Base-by-base conservation (phyloP, 2,797 vertebrate genomes). In the Falco peregrinus region DNA sequence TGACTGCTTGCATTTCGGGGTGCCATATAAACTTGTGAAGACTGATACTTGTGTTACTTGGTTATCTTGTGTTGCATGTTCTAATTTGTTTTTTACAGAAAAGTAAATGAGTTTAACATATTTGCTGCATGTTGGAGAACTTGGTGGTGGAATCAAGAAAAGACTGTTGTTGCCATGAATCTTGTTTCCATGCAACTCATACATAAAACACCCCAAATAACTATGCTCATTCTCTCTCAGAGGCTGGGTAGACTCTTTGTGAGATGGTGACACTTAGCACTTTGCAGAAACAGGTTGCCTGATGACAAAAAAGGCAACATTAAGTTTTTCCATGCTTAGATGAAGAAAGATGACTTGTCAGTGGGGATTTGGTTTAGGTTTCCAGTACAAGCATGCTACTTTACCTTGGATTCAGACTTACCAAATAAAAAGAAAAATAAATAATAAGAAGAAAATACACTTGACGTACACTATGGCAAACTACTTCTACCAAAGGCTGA, bases 341-440 rank as follows among this genome's bases (percentile, higher is more conserved):
- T 39, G 31, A 93, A 88, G 67, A 84, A 86, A 60, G 1, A 0
- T 56, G 20, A 57, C n/a, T 81, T 59, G 10, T 5, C 80, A 69
- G 5, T 80, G 28, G 9, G 3, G 10, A 4, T 14, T 81, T 79
- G 33, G 14, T 43, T 96, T 89, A 21, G 3, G 22, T 87, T 93
- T 89, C 43, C 56, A 70, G 35, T 21, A n/a, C 9, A 84, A 70
- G 54, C 48, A 74, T 25, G 15, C 8, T 53, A 59, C 5, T 79
- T 82, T 19, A 54, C 4, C 20, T 77, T 59, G 18, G 13, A 65
- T 76, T 80, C 54, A 13, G 45, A 41, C 14, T 79, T 75, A 31
- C 0, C 0, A n/a, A 18, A 13, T 29, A 25, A 12, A 37, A 7
- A 53, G 5, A 31, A 71, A 39, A 37, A 37, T 13, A 41, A 41